A percentile compares a stretch with the other conserved stretches of the same genome.
phyloP scores from a whole-genome alignment of 2,113 vertebrate species.

The Parus major region DNA sequence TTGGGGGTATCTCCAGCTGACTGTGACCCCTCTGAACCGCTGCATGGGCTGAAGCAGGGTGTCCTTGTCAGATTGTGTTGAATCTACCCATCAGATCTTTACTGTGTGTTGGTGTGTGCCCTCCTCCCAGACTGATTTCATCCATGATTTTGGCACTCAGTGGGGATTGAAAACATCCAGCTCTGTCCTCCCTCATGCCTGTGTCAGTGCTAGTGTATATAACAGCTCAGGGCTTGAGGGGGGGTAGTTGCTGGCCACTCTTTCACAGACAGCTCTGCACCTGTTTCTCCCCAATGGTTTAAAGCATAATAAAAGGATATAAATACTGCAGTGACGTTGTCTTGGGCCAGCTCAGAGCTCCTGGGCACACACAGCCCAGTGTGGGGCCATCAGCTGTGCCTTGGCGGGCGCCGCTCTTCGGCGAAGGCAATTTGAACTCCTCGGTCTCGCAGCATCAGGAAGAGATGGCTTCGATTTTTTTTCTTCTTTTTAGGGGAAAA shows the following conservation, averaged over 20 bases:
- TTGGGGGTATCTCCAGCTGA: neutral
- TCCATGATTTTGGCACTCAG: neutral
- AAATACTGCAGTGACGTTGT: slow-evolving; percentile 53
- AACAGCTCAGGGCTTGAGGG: neutral
- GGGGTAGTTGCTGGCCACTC: neutral
- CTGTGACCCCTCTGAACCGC: neutral
- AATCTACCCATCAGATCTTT: too few species aligned
- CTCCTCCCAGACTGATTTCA: neutral
- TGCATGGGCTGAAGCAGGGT: neutral
- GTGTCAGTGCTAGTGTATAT: neutral
- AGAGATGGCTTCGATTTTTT: neutral
- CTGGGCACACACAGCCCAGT: neutral
- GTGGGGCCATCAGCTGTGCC: slow-evolving; percentile 3
- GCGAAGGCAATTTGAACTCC: neutral
- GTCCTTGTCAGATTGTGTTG: neutral
- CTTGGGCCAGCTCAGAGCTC: neutral
- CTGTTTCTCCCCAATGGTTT: slow-evolving; percentile 56
- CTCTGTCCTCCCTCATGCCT: neutral
- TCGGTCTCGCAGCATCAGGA: fast-evolving
- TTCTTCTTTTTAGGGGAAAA: fast-evolving
- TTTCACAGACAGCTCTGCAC: slow-evolving; percentile 33
- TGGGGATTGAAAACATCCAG: neutral
- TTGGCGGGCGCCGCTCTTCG: fast-evolving
- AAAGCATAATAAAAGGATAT: slow-evolving; percentile 61
- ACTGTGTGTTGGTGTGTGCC: neutral